phyloP scores from a whole-genome alignment of 1,140 invertebrate species.

The Teleopsis dalmanni region DNA sequence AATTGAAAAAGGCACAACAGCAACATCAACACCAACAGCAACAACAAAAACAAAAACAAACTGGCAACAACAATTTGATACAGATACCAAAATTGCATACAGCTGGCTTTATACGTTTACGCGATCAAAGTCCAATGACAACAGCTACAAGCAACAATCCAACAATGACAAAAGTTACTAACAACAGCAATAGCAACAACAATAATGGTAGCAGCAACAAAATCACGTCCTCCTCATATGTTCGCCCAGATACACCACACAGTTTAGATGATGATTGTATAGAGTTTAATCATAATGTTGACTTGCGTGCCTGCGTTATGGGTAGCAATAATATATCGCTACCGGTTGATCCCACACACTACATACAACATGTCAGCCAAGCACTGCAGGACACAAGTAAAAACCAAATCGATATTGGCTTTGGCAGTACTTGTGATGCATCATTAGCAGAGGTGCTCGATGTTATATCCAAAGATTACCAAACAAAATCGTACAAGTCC shows the following conservation, averaged over 20 bases:
- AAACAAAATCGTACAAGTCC: neutral
- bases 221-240: conserved; percentile 3
- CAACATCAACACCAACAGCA: conserved; percentile 12
- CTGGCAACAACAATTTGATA: too few relatives aligned
- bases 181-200: conserved; percentile 4
- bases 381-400: conserved; percentile 35
- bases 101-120: neutral
- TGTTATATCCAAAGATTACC: conserved; percentile 18
- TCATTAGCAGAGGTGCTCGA: conserved; percentile 26
- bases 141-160: neutral
- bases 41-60: conserved; percentile 1
- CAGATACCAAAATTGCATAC: conserved; percentile 6
- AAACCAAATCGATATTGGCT: conserved; percentile 11
- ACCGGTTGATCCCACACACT: conserved; percentile 9
- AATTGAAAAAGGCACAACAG: conserved; percentile 10
- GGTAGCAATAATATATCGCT: conserved; percentile 40
- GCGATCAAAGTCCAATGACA: neutral
- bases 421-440: conserved; percentile 10
- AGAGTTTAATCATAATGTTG: conserved; percentile 27
- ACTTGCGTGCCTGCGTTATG: conserved; percentile 37
- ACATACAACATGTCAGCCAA: conserved; percentile 27
- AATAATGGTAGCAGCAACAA: conserved; percentile 2
- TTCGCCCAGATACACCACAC: conserved; percentile 23
- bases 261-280: conserved; percentile 24
- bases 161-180: conserved; percentile 7